Conservation (phyloP, 2,888 invertebrate genomes). For the Phaonia tiefii region DNA sequence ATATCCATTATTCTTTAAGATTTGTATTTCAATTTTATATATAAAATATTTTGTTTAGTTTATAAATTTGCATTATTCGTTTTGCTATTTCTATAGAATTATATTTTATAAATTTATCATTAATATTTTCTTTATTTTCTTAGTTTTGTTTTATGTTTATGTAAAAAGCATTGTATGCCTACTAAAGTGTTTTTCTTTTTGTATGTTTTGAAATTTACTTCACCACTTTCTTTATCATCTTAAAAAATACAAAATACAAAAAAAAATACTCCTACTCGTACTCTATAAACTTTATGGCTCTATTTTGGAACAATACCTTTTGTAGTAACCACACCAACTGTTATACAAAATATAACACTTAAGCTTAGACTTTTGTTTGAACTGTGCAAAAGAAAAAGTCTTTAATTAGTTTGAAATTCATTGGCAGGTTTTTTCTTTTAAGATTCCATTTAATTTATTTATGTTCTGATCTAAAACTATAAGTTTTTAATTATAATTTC, state of each 20-base stretch:
- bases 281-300: constrained; percentile 60
- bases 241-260: constrained; percentile 24
- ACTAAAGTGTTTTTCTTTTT: constrained; percentile 41
- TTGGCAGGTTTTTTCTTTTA: constrained; percentile 33
- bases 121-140: background rate
- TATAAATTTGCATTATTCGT: background rate
- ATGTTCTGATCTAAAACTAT: background rate
- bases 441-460: background rate
- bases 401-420: constrained; percentile 3
- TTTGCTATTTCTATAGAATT: background rate
- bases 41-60: background rate
- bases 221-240: background rate
- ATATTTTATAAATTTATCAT: background rate
- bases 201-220: constrained; percentile 2
- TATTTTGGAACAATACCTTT: constrained; percentile 65
- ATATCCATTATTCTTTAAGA: too few relatives aligned
- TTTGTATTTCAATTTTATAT: too few relatives aligned
- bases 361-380: background rate
- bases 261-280: constrained; percentile 41
- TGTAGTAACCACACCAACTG: constrained; percentile 34
- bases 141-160: constrained; percentile 44
- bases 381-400: too few relatives aligned
- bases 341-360: too few relatives aligned
- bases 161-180: constrained; percentile 62
- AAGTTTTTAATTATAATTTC: constrained; percentile 5